Base-by-base conservation (phyloP, 2,113 vertebrate species). In the Oncorhynchus mykiss region DNA sequence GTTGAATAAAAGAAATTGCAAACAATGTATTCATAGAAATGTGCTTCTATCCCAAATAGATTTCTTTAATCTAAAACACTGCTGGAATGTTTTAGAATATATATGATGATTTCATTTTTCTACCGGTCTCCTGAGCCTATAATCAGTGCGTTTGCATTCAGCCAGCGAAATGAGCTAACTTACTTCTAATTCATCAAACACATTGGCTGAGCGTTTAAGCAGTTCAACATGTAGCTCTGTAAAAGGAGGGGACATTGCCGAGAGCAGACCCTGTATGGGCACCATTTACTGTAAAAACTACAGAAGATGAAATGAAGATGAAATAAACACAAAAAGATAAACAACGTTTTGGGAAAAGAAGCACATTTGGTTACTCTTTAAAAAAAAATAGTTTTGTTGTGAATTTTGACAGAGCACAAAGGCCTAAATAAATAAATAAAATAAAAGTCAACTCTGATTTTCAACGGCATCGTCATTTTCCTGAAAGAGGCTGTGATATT, bases 31-130 rank as follows among this genome's bases (percentile, higher is more conserved):
- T 89, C 82, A 90, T 87, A 66, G 85, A 91, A 54, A 81, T 86
- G 84, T 82, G 78, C 84, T 89, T 85, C 85, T 76, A 89, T 86
- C 84, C 82, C 72, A 88, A 91, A 91, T 86, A 88, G 80, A 87
- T 86, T 89, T 78, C 27, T 80, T 86, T 91, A 92, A 91, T 92
- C 88, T 92, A 82, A 88, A 90, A 88, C 79, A 87, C 78, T 74
- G 85, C 57, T 51, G 69, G 83, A 83, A 74, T 51, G 76, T 88
- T 89, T 83, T 74, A 74, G 86, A 89, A 82, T 88, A 82, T 88
- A 82, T 89, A 88, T 92, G 88, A 88, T 91, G 88, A 92, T 93
- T 94, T 90, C 84, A 93, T 93, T 91, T 91, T 87, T 88, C 87
- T 85, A 60, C 79, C 68, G 82, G 86, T 86, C 80, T 83, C 71